Percentiles rank a stretch among this genome's conserved stretches.
Evolutionary conservation across 2,888 invertebrate genomes (phyloP).

Genomic region (Acleris holmiana): DNA sequence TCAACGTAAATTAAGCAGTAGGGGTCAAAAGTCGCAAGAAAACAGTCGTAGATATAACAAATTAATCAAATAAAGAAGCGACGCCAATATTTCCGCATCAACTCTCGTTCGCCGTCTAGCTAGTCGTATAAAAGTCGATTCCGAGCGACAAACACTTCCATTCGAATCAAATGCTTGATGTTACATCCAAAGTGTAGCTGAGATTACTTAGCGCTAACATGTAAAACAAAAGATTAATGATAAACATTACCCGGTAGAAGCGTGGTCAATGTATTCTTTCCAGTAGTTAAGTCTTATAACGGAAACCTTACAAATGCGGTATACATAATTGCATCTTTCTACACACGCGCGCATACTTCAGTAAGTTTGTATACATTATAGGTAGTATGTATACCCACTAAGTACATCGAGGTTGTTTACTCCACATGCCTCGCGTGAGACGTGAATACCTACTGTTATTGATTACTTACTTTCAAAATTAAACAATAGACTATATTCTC

Average conservation of each 20-base stretch:
- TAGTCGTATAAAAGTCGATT: conserved; percentile 23
- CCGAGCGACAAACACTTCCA: neutral
- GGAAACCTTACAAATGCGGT: conserved; percentile 59
- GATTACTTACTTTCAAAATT: conserved; percentile 2
- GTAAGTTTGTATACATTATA: too few species aligned
- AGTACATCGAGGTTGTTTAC: conserved; percentile 7
- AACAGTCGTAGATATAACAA: too few species aligned
- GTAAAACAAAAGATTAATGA: neutral
- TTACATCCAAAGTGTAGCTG: too few species aligned
- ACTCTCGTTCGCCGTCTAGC: conserved; percentile 14
- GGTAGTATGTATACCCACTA: neutral
- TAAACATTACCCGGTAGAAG: conserved; percentile 9
- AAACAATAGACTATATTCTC: neutral
- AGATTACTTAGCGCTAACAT: too few species aligned
- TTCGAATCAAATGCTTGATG: too few species aligned
- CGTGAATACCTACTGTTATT: conserved; percentile 14
- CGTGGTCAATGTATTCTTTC: conserved; percentile 11
- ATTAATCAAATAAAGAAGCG: neutral
- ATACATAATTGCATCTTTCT: conserved; percentile 49
- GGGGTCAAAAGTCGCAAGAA: too few species aligned
- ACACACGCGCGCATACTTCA: conserved; percentile 15
- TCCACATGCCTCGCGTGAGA: conserved; percentile 13
- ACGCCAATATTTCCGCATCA: conserved; percentile 9
- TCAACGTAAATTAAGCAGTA: too few species aligned
- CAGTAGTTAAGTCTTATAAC: conserved; percentile 46